These are phyloP conservation scores for Volucella zonaria DNA, from an alignment of 2,888 invertebrate genomes.

Conservation along the genomic window DNA sequence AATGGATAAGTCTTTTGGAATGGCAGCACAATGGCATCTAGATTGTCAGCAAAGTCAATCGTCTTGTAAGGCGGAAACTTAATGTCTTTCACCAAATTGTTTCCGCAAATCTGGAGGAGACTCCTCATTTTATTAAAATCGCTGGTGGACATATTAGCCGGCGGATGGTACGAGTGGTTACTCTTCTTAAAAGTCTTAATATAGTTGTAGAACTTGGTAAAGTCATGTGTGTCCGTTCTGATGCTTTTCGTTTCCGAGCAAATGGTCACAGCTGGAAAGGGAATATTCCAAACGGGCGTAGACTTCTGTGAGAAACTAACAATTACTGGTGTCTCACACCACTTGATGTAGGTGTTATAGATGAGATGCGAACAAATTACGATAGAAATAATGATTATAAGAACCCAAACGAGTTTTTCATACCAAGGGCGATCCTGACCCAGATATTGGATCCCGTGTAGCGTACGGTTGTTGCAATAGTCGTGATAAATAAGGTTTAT, in stretches of 20 bases:
- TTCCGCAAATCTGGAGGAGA: constrained; percentile 79
- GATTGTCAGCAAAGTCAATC: constrained; percentile 76
- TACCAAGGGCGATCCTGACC: constrained; percentile 84
- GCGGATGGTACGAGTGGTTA: constrained; percentile 73
- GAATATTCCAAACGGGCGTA: constrained; percentile 83
- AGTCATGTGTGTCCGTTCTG: constrained; percentile 59
- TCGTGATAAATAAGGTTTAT: constrained; percentile 83
- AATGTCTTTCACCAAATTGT: constrained; percentile 77
- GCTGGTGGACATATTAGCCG: constrained; percentile 71
- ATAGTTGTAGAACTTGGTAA: constrained; percentile 76
- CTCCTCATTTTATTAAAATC: constrained; percentile 79
- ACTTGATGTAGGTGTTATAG: constrained; percentile 86
- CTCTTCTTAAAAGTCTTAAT: constrained; percentile 66
- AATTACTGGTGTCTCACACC: constrained; percentile 88
- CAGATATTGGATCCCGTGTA: constrained; percentile 86
- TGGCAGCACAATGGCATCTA: constrained; percentile 83
- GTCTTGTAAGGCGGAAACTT: constrained; percentile 75
- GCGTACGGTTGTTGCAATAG: constrained; percentile 85
- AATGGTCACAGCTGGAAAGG: constrained; percentile 81
- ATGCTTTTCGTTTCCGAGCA: constrained; percentile 81
- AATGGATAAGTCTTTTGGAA: constrained; percentile 84
- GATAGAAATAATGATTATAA: constrained; percentile 85
- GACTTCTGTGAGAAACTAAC: constrained; percentile 89
- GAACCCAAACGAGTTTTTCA: constrained; percentile 85
- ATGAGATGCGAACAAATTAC: constrained; percentile 85